These are phyloP conservation scores for Rhadinocentrus ornatus DNA, from an alignment of 2,797 vertebrate genomes.

Conservation along the genomic window DNA sequence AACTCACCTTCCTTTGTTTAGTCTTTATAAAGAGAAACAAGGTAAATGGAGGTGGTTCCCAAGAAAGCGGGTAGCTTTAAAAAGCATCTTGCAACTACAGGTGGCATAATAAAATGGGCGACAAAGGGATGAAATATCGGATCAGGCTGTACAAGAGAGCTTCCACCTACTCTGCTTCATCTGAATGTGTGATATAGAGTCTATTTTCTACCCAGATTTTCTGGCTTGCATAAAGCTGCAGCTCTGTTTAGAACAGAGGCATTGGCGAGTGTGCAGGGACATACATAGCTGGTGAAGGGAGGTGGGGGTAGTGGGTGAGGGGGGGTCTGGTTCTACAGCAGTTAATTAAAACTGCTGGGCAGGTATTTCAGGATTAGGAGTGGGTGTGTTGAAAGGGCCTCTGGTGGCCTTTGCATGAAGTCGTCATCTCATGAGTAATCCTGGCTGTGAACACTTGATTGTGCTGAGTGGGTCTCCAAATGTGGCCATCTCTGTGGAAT, in stretches of 20 bases:
- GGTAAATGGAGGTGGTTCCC: constrained; percentile 50
- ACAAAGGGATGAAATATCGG: constrained; percentile 56
- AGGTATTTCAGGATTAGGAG: constrained; percentile 71
- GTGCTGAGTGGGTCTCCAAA: constrained; percentile 31
- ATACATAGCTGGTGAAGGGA: background rate
- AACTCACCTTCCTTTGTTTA: constrained; percentile 16
- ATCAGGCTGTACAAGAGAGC: constrained; percentile 59
- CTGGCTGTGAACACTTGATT: constrained; percentile 37
- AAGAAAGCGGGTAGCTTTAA: constrained; percentile 40
- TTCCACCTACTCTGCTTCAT: constrained; percentile 67
- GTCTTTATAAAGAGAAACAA: constrained; percentile 29
- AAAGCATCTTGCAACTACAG: constrained; percentile 48
- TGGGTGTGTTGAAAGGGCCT: constrained; percentile 44
- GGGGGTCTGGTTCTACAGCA: constrained; percentile 27
- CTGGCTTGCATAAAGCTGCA: constrained; percentile 48
- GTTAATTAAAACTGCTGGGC: constrained; percentile 65
- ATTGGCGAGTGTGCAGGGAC: constrained; percentile 37
- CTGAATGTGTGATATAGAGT: constrained; percentile 67
- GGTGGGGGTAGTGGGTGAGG: background rate
- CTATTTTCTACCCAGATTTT: constrained; percentile 67
- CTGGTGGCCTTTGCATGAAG: constrained; percentile 30
- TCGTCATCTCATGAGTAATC: constrained; percentile 39
- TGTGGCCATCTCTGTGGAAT: constrained; percentile 1
- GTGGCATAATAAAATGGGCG: constrained; percentile 56
- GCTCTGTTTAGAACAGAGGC: constrained; percentile 49